These are phyloP conservation scores for Leiothrix lutea DNA, from an alignment of 2,113 vertebrate species.

Conservation along the genomic window DNA sequence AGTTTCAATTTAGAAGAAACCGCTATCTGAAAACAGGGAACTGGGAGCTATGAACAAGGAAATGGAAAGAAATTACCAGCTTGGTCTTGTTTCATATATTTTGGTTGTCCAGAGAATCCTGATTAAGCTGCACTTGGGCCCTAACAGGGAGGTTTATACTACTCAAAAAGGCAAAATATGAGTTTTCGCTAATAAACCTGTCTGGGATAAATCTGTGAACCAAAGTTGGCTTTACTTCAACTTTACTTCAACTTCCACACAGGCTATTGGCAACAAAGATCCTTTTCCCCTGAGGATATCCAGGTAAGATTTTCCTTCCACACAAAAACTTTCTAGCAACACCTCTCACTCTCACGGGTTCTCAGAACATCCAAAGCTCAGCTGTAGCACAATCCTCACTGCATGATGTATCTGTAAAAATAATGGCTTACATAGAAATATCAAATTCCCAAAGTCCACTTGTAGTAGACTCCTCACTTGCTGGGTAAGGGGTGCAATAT, in stretches of 20 bases:
- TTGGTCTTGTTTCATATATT: not conserved
- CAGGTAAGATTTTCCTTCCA: not conserved
- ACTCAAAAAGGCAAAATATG: not conserved
- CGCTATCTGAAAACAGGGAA: not conserved
- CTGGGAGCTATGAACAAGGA: not conserved
- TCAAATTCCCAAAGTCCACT: not conserved
- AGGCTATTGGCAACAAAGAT: not conserved
- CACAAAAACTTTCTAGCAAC: not conserved
- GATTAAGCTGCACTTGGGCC: not conserved
- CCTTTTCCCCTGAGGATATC: not conserved
- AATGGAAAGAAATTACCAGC: not conserved
- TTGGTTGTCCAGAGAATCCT: not conserved
- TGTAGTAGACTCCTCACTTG: not conserved
- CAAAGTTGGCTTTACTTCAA: not conserved
- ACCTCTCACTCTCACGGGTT: not conserved
- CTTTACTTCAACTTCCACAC: not conserved
- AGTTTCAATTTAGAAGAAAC: not conserved
- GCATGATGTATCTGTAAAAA: not conserved
- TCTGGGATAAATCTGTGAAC: not conserved
- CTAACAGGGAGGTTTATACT: not conserved
- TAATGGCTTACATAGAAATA: not conserved
- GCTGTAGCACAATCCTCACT: not conserved
- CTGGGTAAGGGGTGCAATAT: fast-evolving
- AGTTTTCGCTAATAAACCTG: not conserved
- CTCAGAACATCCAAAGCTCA: not conserved